Percentiles rank a stretch among this genome's conserved stretches.
Conservation (phyloP, 2,888 invertebrate species). For the Apeira syringaria region DNA sequence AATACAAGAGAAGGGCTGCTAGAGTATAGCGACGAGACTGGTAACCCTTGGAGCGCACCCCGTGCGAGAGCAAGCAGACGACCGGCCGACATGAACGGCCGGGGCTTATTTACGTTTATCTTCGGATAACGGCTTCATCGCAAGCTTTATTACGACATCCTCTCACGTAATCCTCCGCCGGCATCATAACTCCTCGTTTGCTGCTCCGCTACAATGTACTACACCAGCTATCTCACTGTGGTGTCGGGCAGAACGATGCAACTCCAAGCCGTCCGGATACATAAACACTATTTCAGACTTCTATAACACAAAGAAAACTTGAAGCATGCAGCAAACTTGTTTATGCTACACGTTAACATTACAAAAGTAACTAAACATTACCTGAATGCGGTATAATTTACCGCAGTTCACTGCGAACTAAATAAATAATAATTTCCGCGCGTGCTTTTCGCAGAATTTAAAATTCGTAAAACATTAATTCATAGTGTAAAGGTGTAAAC, state of each 20-base stretch:
- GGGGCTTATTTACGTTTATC: conserved; percentile 82
- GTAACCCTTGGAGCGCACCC: conserved; percentile 4
- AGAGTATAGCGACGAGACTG: conserved; percentile 31
- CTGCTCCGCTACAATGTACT: conserved; percentile 75
- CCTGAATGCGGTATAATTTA: too few species aligned
- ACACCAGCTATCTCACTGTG: conserved; percentile 65
- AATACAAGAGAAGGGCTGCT: background rate
- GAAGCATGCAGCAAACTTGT: conserved; percentile 4
- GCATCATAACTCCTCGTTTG: conserved; percentile 83
- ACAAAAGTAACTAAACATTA: too few species aligned
- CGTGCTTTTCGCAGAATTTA: too few species aligned
- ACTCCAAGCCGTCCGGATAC: conserved; percentile 35
- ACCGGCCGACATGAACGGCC: conserved; percentile 63
- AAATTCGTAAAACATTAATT: too few species aligned
- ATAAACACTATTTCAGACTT: conserved; percentile 26
- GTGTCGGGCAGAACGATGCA: conserved; percentile 46
- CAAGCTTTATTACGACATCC: conserved; percentile 84
- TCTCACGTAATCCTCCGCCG: conserved; percentile 82
- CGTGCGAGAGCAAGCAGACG: conserved; percentile 42
- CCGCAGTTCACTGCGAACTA: too few species aligned
- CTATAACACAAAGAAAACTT: conserved; percentile 21
- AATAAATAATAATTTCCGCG: too few species aligned
- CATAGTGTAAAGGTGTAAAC: too few species aligned
- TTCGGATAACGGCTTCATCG: conserved; percentile 83
- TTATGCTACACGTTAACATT: background rate